Base-by-base conservation (phyloP, 2,888 invertebrate genomes). In the Cephus rjabovi region DNA sequence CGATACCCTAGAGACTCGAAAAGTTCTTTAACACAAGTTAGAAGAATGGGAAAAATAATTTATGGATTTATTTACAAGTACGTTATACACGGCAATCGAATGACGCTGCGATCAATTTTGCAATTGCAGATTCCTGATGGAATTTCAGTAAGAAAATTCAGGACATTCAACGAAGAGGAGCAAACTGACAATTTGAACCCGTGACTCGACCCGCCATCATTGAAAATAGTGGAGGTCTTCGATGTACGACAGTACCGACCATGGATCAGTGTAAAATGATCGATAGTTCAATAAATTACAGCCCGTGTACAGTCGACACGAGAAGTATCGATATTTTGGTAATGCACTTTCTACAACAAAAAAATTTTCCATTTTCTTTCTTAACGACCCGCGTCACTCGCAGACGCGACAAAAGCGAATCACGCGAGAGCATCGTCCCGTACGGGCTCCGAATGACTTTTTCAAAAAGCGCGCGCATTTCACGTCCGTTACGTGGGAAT, bases 41-140 rank as follows among this genome's bases (percentile, higher is more conserved):
- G 79, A 81, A 79, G 80, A 71, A 82, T 81, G 76, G 78, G 75
- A 82, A 83, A 77, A 85, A 85, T 85, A 85, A 86, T 84, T 86
- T 86, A 86, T 82, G 83, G 82, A 83, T 86, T 86, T 87, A 86
- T 87, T 84, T 86, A 87, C 86, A 87, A 56, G 56, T 56, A 56
- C 56, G 56, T 56, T 56, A 56, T 23, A 56, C 56, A 56, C 23
- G 56, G 56, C 6, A 23, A 56, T 56, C 6, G 9, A 56, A 56
- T 56, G 23, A 9, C 23, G 15, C 40, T 40, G 40, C 40, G 15
- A 15, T 23, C 1, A 1, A 15, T 40, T 40, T 40, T 15, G 33
- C 33, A 23, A 23, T 56, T 56, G 23, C 23, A 23, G 56, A 56
- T 56, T 9, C 56, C 9, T 23, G 23, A 23, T 56, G 56, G 1